phyloP scores from a whole-genome alignment of 2,888 invertebrate species.

The Nemotelus pantherinus region DNA sequence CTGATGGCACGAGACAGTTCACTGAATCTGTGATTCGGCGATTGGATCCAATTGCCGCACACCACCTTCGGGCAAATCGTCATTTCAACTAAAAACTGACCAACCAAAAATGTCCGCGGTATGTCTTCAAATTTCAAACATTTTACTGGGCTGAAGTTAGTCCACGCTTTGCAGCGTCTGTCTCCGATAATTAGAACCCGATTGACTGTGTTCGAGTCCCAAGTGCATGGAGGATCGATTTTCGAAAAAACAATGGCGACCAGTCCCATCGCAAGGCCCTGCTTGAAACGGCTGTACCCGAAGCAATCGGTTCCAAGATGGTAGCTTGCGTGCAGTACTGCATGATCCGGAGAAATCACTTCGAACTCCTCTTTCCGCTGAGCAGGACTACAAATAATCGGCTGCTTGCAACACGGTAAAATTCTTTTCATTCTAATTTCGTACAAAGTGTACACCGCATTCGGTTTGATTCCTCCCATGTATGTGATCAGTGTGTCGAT shows the following conservation, averaged over 20 bases:
- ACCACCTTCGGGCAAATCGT: slow-evolving; percentile 49
- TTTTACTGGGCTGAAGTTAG: slow-evolving; percentile 54
- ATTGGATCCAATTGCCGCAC: slow-evolving; percentile 58
- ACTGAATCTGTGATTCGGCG: slow-evolving; percentile 57
- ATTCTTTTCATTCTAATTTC: slow-evolving; percentile 58
- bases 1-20: slow-evolving; percentile 56
- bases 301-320: slow-evolving; percentile 58
- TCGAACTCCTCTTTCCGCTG: slow-evolving; percentile 55
- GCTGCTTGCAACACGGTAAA: slow-evolving; percentile 55
- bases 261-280: slow-evolving; percentile 59
- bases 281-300: slow-evolving; percentile 58
- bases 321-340: slow-evolving; percentile 56
- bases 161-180: slow-evolving; percentile 58
- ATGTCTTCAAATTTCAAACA: slow-evolving; percentile 58
- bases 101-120: slow-evolving; percentile 58
- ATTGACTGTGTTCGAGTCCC: slow-evolving; percentile 58
- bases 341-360: slow-evolving; percentile 59
- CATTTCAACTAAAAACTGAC: slow-evolving; percentile 58
- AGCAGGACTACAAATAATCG: slow-evolving; percentile 54
- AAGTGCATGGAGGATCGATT: slow-evolving; percentile 61
- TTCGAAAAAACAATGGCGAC: slow-evolving; percentile 59
- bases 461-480: slow-evolving; percentile 54
- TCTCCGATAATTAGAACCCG: slow-evolving; percentile 60
- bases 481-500: slow-evolving; percentile 57
- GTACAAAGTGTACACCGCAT: slow-evolving; percentile 55